phyloP scores from a whole-genome alignment of 2,888 invertebrate species.

The Aspidiotus rigidus region DNA sequence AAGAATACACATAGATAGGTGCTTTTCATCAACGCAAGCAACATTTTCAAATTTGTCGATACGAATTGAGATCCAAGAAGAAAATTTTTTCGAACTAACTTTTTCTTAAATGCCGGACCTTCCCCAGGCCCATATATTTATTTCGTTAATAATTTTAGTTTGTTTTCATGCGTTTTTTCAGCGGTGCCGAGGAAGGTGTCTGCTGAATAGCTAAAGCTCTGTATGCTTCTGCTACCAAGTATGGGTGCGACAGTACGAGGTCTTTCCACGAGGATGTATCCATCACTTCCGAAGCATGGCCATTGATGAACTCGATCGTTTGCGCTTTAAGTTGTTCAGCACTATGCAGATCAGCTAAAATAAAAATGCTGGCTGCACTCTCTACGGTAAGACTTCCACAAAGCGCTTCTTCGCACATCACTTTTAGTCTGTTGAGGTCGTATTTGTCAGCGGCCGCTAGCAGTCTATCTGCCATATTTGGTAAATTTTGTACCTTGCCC shows the following conservation, averaged over 20 bases:
- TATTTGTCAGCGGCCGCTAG: conserved; percentile 98
- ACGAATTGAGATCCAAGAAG: too few species aligned
- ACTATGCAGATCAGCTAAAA: conserved; percentile 92
- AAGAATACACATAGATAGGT: too few species aligned
- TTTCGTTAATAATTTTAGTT: neutral
- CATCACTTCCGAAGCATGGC: conserved; percentile 98
- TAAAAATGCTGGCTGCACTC: conserved; percentile 92
- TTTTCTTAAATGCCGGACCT: too few species aligned
- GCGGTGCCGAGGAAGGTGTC: conserved; percentile 96
- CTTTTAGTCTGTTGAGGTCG: conserved; percentile 94
- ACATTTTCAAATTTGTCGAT: too few species aligned
- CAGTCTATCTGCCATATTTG: conserved; percentile 96
- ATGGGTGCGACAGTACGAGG: conserved; percentile 94
- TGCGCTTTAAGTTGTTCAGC: conserved; percentile 97
- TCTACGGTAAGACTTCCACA: conserved; percentile 90
- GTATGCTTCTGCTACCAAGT: conserved; percentile 97
- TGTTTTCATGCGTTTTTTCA: conserved; percentile 42
- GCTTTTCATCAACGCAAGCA: too few species aligned
- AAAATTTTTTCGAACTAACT: too few species aligned
- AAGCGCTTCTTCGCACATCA: conserved; percentile 95
- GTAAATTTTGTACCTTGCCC: conserved; percentile 87
- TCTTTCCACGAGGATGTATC: conserved; percentile 96
- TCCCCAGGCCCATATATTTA: too few species aligned
- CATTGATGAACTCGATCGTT: conserved; percentile 97
- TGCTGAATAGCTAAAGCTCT: conserved; percentile 96